Conservation (phyloP, 2,888 invertebrate genomes). For the Perizoma affinitatum region DNA sequence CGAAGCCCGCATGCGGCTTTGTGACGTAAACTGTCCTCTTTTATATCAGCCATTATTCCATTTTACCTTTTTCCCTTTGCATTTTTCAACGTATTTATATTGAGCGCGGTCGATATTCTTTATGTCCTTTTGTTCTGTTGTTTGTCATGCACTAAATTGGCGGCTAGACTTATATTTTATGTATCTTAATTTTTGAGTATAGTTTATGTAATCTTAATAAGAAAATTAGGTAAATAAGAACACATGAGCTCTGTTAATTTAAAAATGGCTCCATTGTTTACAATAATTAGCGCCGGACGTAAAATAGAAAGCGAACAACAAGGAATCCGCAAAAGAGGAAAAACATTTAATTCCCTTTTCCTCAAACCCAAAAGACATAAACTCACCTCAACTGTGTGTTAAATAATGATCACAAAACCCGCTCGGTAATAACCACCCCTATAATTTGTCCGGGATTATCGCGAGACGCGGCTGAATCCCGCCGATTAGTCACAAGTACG, state of each 20-base stretch:
- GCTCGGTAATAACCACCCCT: conserved; percentile 70
- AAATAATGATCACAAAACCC: conserved; percentile 72
- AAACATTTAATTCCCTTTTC: conserved; percentile 27
- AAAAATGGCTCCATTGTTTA: no score
- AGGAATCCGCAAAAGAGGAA: conserved; percentile 18
- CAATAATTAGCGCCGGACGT: no score
- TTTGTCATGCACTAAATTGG: background rate
- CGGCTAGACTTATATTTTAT: no score
- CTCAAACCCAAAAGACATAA: conserved; percentile 29
- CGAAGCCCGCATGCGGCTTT: conserved; percentile 82
- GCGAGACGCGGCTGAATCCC: conserved; percentile 76
- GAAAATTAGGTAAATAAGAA: no score
- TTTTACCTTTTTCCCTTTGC: conserved; percentile 67
- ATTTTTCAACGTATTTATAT: conserved; percentile 64
- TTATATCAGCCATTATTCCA: conserved; percentile 75
- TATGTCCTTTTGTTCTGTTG: conserved; percentile 48
- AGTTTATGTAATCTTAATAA: no score
- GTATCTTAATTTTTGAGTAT: no score
- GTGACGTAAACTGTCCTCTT: conserved; percentile 79
- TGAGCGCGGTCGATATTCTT: conserved; percentile 43
- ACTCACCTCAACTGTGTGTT: conserved; percentile 60
- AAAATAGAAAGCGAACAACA: background rate
- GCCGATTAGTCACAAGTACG: conserved; percentile 81
- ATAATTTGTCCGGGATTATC: conserved; percentile 81
- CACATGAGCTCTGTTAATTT: no score